These are phyloP conservation scores for Lepeophtheirus nordmannii DNA, from an alignment of 2,888 invertebrate species.

Conservation along the genomic window DNA sequence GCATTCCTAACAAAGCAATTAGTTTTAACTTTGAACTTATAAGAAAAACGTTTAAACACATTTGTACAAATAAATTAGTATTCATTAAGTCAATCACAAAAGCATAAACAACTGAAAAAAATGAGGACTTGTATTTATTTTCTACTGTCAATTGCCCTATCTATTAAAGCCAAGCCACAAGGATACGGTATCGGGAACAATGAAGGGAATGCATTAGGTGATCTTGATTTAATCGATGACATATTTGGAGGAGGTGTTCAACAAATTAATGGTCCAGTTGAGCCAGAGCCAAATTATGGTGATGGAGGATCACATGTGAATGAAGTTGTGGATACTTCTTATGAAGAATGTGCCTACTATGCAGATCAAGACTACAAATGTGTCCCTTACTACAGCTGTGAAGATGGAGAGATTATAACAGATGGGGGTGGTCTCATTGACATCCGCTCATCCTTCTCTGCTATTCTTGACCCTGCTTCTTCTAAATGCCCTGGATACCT, in stretches of 20 bases:
- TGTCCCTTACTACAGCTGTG: conserved; percentile 60
- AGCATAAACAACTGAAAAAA: too few species aligned
- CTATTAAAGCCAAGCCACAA: too few species aligned
- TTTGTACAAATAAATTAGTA: too few species aligned
- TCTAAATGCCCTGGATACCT: conserved; percentile 50
- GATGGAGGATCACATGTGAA: not conserved
- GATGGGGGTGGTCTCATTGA: conserved; percentile 59
- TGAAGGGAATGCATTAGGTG: too few species aligned
- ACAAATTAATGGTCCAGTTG: not conserved
- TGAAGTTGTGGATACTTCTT: conserved; percentile 1
- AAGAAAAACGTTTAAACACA: too few species aligned
- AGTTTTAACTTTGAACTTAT: too few species aligned
- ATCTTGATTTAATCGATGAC: not conserved
- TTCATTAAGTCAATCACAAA: too few species aligned
- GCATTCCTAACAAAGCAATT: too few species aligned
- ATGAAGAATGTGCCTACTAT: conserved; percentile 8
- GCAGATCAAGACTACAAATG: conserved; percentile 44
- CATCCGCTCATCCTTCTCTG: conserved; percentile 41
- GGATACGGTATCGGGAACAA: too few species aligned
- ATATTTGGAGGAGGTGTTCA: not conserved
- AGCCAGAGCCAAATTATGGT: not conserved
- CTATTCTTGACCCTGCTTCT: conserved; percentile 4
- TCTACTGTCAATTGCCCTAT: too few species aligned
- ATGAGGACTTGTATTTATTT: too few species aligned
- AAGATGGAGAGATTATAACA: conserved; percentile 46